Evolutionary conservation across 2,797 vertebrate genomes (phyloP).

Genomic region (Cyprinella venusta): DNA sequence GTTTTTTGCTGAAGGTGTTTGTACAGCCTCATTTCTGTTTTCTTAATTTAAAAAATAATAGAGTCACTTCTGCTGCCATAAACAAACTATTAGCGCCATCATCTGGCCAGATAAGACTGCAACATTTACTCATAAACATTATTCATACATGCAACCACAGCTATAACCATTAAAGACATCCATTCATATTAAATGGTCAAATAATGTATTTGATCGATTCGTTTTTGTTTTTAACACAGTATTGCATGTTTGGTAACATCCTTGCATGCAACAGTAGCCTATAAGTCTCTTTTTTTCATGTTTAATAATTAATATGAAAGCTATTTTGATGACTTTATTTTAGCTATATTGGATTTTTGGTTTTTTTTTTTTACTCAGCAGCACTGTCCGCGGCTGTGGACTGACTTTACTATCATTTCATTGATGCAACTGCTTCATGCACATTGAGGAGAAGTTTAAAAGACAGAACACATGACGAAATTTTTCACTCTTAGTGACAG

Average conservation of each 20-base stretch:
- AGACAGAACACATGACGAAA: too few relatives aligned
- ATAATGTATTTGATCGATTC: too few relatives aligned
- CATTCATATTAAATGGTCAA: not conserved
- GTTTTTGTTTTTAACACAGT: not conserved
- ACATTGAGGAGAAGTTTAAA: too few relatives aligned
- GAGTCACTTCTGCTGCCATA: not conserved
- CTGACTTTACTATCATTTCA: too few relatives aligned
- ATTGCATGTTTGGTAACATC: not conserved
- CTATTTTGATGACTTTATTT: not conserved
- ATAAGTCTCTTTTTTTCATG: not conserved
- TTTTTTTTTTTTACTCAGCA: not conserved
- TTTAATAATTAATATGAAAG: not conserved
- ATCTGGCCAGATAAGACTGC: not conserved
- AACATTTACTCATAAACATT: too few relatives aligned
- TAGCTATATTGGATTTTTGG: not conserved
- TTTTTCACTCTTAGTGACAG: too few relatives aligned
- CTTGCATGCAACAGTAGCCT: too few relatives aligned
- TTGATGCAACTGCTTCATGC: too few relatives aligned
- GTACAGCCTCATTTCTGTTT: not conserved
- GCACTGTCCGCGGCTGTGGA: too few relatives aligned
- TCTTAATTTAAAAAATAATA: not conserved
- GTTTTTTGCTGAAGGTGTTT: not conserved
- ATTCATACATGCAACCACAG: not conserved
- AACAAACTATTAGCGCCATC: not conserved
- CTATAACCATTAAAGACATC: not conserved